Base-by-base conservation (phyloP, 1,140 invertebrate genomes). In the Mesaphorura yosii region DNA sequence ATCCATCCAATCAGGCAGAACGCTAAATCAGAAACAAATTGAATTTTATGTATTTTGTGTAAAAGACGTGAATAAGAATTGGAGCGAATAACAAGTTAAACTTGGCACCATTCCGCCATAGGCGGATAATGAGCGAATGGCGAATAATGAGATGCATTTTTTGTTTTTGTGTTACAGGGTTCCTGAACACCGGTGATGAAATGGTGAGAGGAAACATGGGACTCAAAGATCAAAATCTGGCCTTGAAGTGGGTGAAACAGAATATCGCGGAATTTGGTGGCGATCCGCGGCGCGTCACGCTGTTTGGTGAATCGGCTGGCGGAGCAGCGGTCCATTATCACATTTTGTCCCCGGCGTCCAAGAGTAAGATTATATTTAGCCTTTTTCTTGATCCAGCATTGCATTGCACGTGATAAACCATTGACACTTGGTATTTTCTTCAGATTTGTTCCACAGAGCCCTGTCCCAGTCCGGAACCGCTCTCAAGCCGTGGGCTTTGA, bases 231-330 rank as follows among this genome's bases (percentile, higher is more conserved):
- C 41, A 48, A 31, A 22, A 38, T 28, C 6, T 44, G 20, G 39
- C 47, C 4, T 27, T 57, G 1, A 1, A 59, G 54, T 55, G 53
- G 59, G 40, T 65, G 12, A 12, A 48, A 31, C 4, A 4, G 19
- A 48, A 48, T 48, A 31, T 48, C 22, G 25, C 17, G 19, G 26
- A 28, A 31, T 48, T 48, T 48, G 75, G 76, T 25, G 78, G 78
- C 2, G 72, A 77, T 62, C 66, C 72, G 1, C 60, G 70, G 27
- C 67, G 69, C 22, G 71, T 80, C 4, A 79, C 77, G n/a, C 51
- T 80, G 12, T 76, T 79, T 58, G 77, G 76, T 17, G 10, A 10
- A 50, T 23, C 12, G 5, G 20, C 10, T 10, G 20, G 20, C n/a
- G 22, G 29, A 39, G 20, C 5, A 26, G 14, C 6, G 6, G 44